Evolutionary conservation across 1,140 invertebrate species (phyloP).

Genomic region (Drosophila arawakana): DNA sequence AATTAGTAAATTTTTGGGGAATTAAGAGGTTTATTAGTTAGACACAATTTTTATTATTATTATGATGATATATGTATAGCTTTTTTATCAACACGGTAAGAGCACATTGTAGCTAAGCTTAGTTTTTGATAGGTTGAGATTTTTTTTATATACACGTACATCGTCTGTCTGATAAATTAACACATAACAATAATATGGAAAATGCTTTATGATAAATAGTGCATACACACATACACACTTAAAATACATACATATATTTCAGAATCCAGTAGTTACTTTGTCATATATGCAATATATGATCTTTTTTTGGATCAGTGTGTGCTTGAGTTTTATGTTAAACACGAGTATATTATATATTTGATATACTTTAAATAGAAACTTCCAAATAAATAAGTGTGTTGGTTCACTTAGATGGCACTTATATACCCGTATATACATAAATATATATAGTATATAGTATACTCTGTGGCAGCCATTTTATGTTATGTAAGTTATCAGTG

Average conservation of each 20-base stretch:
- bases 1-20: background rate
- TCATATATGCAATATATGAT: slow-evolving; percentile 78
- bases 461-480: slow-evolving; percentile 61
- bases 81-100: slow-evolving; percentile 46
- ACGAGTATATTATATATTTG: slow-evolving; percentile 57
- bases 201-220: slow-evolving; percentile 38
- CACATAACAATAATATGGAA: slow-evolving; percentile 43
- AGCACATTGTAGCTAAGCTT: slow-evolving; percentile 48
- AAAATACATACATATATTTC: slow-evolving; percentile 57
- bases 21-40: slow-evolving; percentile 66
- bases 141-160: slow-evolving; percentile 30
- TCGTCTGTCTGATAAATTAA: slow-evolving; percentile 20
- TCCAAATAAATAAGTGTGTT: slow-evolving; percentile 54
- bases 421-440: slow-evolving; percentile 28
- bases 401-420: slow-evolving; percentile 52
- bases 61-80: slow-evolving; percentile 38
- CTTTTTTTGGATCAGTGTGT: slow-evolving; percentile 76
- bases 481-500: slow-evolving; percentile 56
- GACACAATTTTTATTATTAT: slow-evolving; percentile 57
- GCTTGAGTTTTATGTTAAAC: slow-evolving; percentile 50
- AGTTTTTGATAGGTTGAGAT: slow-evolving; percentile 72
- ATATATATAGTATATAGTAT: slow-evolving; percentile 53
- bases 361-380: slow-evolving; percentile 73
- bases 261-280: slow-evolving; percentile 81
- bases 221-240: slow-evolving; percentile 6